phyloP scores from a whole-genome alignment of 2,113 vertebrate genomes.

The Picathartes gymnocephalus region DNA sequence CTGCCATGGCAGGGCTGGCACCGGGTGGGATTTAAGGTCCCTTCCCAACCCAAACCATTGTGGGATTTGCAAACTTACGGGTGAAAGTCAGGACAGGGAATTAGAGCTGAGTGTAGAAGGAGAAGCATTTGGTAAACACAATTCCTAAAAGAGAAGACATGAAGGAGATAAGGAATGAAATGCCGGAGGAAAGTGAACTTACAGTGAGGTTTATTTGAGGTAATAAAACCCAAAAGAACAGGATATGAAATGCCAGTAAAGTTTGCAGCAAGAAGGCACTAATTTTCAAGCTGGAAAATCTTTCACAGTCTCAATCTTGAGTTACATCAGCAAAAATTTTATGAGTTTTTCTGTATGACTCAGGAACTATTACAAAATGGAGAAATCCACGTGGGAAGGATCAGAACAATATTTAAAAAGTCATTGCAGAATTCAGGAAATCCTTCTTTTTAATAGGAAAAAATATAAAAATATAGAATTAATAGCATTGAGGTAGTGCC shows the following conservation, averaged over 20 bases:
- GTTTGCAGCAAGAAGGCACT: background rate
- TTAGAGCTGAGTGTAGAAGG: background rate
- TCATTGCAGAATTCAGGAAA: background rate
- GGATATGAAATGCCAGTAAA: background rate
- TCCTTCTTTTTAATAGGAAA: background rate
- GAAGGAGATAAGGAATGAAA: background rate
- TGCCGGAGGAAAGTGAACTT: background rate
- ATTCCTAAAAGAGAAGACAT: fast-evolving
- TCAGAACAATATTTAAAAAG: background rate
- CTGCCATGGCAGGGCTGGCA: background rate
- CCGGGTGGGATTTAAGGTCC: fast-evolving
- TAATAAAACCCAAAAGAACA: background rate
- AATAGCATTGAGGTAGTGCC: fast-evolving
- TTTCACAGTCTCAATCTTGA: background rate
- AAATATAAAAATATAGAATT: too few species aligned
- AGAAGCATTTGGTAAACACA: fast-evolving
- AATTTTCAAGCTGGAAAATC: background rate
- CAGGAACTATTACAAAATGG: background rate
- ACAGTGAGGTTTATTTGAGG: background rate
- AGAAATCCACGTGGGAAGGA: background rate
- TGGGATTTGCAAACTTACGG: fast-evolving
- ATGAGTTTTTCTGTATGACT: background rate
- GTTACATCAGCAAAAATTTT: background rate
- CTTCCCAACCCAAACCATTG: fast-evolving
- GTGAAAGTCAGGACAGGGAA: fast-evolving